Conservation (phyloP, 1,140 invertebrate species). For the Orchestia grillus region DNA sequence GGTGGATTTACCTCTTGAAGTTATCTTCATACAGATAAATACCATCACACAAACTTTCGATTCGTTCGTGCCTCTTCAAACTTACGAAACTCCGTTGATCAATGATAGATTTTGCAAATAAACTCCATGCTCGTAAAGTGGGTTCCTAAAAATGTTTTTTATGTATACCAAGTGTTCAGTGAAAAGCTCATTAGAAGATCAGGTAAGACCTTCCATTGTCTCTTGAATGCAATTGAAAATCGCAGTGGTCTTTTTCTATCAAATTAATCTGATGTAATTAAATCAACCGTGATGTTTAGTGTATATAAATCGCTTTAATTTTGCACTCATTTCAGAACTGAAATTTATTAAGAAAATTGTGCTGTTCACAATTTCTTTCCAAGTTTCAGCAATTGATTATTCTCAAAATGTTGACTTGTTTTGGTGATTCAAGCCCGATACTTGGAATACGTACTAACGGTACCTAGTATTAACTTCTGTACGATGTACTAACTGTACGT, state of each 20-base stretch:
- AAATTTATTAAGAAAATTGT: no score
- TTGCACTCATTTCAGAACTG: no score
- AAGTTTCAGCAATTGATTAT: no score
- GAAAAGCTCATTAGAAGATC: background rate
- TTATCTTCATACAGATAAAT: background rate
- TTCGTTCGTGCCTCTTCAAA: background rate
- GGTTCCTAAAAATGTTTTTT: background rate
- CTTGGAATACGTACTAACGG: no score
- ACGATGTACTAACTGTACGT: no score
- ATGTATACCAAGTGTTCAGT: background rate
- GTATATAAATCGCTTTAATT: no score
- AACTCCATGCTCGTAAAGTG: background rate
- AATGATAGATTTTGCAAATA: background rate
- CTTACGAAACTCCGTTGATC: background rate
- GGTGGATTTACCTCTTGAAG: background rate
- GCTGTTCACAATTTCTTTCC: no score
- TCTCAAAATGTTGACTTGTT: no score
- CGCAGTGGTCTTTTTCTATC: background rate
- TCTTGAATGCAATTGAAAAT: background rate
- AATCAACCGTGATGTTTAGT: background rate
- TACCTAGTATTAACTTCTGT: no score
- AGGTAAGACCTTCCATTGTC: background rate
- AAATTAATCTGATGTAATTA: background rate
- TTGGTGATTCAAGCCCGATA: no score
- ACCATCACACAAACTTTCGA: background rate